Conservation (phyloP, 2,797 vertebrate genomes). For the Tangara arthus region DNA sequence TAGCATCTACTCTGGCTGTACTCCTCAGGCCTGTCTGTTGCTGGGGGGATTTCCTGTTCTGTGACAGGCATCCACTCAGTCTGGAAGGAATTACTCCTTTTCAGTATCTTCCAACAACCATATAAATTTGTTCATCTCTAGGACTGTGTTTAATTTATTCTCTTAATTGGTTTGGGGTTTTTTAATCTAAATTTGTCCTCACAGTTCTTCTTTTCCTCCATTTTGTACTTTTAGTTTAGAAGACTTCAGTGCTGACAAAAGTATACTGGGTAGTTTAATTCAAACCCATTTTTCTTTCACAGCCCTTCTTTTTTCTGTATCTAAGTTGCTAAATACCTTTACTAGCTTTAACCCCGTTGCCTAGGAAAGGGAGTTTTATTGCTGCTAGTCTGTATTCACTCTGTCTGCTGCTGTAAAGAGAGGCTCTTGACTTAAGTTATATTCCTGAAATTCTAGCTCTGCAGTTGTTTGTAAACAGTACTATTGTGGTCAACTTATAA, state of each 20-base stretch:
- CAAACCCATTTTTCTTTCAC: background rate
- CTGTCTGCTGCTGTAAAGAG: background rate
- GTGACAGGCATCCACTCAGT: background rate
- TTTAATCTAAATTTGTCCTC: background rate
- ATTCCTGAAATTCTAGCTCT: background rate
- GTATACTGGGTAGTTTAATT: background rate
- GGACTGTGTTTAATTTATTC: background rate
- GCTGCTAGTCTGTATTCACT: background rate
- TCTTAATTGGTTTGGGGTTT: background rate
- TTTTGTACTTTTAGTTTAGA: background rate
- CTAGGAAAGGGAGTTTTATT: background rate
- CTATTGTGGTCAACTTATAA: background rate
- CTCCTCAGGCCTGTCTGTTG: fast-evolving
- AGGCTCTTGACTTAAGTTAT: background rate
- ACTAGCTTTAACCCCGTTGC: background rate
- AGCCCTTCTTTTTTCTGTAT: background rate
- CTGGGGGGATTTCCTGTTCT: background rate
- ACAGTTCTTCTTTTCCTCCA: background rate
- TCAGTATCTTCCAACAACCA: background rate
- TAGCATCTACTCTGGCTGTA: background rate
- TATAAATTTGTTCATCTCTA: background rate
- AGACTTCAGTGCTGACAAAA: background rate
- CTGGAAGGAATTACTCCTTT: background rate
- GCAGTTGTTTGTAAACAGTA: constrained; percentile 23
- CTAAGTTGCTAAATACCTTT: constrained; percentile 5